phyloP scores from a whole-genome alignment of 2,797 vertebrate genomes.

The Capromys pilorides region DNA sequence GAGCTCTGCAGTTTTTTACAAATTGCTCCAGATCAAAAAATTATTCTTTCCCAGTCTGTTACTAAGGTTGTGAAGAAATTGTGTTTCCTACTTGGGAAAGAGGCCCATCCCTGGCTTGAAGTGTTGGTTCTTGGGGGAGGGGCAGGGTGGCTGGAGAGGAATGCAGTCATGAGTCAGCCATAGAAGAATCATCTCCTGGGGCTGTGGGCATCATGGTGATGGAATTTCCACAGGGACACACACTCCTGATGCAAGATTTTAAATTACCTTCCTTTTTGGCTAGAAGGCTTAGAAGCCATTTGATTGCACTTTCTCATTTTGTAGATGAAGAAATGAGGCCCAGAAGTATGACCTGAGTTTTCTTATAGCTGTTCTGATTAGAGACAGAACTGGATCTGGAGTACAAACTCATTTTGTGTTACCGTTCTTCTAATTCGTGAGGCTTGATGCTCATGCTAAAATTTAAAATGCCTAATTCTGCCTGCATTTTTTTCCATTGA shows the following conservation, averaged over 20 bases:
- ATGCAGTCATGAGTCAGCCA: background rate
- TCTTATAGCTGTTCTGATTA: background rate
- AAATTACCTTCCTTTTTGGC: slow-evolving; percentile 2
- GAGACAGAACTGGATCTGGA: background rate
- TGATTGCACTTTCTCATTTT: slow-evolving; percentile 39
- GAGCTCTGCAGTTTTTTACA: slow-evolving; percentile 49
- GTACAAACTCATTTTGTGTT: background rate
- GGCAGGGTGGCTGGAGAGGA: background rate
- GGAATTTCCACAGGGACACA: background rate
- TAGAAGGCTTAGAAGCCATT: slow-evolving; percentile 21
- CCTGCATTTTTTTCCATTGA: slow-evolving; percentile 52
- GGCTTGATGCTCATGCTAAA: background rate
- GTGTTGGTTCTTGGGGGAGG: background rate
- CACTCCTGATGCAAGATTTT: background rate
- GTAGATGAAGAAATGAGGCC: slow-evolving; percentile 38
- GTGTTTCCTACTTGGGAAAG: background rate
- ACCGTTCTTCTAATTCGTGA: background rate
- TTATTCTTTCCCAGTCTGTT: slow-evolving; percentile 18
- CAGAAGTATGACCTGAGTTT: slow-evolving; percentile 13
- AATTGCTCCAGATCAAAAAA: slow-evolving; percentile 33
- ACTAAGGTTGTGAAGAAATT: slow-evolving; percentile 26
- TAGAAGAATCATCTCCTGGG: background rate
- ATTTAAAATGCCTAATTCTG: slow-evolving; percentile 33
- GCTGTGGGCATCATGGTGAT: background rate
- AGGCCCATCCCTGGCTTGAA: slow-evolving; percentile 31